Conservation (phyloP, 2,113 vertebrate genomes). For the Grallaria varia region DNA sequence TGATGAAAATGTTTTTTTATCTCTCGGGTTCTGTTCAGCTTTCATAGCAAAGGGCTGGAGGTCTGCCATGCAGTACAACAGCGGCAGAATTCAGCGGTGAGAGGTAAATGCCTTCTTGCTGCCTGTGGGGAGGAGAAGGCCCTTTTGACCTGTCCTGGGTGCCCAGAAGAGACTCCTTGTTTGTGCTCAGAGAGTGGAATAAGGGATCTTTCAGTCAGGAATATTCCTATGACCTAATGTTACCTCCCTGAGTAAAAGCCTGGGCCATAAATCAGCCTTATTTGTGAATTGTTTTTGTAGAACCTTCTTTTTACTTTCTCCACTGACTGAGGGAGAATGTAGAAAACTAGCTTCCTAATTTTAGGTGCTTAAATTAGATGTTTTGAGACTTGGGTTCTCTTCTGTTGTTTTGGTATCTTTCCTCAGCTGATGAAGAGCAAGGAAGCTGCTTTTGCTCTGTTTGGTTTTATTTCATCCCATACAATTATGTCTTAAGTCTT, state of each 20-base stretch:
- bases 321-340: neutral
- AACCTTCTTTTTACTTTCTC: neutral
- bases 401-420: neutral
- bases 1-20: slow-evolving; percentile 33
- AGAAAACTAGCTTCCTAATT: slow-evolving; percentile 11
- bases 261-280: neutral
- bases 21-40: neutral
- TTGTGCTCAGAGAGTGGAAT: slow-evolving; percentile 23
- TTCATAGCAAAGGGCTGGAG: neutral
- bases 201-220: slow-evolving; percentile 49
- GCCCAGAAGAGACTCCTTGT: slow-evolving; percentile 42
- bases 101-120: neutral
- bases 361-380: slow-evolving; percentile 25
- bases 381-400: neutral
- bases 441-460: neutral
- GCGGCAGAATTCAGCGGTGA: neutral
- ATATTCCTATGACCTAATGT: slow-evolving; percentile 60
- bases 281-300: slow-evolving; percentile 12
- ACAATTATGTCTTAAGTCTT: neutral
- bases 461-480: neutral
- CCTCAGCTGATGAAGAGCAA: neutral
- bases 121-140: neutral
- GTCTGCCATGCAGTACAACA: neutral
- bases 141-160: neutral
- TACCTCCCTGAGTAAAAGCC: slow-evolving; percentile 13